phyloP scores from a whole-genome alignment of 2,113 vertebrate species.

The Nyctereutes procyonoides region DNA sequence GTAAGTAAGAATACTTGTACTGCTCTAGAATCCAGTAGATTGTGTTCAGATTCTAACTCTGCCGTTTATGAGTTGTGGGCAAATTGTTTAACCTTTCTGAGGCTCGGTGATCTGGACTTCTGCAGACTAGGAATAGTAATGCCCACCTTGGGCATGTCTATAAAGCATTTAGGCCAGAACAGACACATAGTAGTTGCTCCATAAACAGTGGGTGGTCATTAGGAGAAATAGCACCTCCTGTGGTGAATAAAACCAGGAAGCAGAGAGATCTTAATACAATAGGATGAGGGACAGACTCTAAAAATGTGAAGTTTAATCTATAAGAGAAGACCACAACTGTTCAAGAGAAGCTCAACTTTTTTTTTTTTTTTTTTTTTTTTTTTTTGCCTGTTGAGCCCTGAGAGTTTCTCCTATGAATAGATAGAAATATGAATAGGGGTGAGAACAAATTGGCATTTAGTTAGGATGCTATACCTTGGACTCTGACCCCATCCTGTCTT shows the following conservation, averaged over 20 bases:
- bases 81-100: neutral
- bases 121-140: neutral
- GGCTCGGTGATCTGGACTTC: neutral
- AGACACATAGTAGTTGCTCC: neutral
- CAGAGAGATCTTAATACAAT: neutral
- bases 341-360: constrained; percentile 12
- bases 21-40: neutral
- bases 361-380: neutral
- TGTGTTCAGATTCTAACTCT: neutral
- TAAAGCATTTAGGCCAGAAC: neutral
- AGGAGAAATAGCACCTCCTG: neutral
- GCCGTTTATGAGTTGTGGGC: neutral
- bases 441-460: neutral
- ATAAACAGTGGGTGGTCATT: neutral
- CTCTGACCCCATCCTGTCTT: neutral
- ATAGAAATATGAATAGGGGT: neutral
- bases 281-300: neutral
- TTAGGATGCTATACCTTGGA: neutral
- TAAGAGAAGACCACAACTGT: neutral
- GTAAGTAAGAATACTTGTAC: too few species aligned
- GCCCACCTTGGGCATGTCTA: neutral
- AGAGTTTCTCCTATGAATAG: neutral
- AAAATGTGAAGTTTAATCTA: neutral
- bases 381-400: neutral
- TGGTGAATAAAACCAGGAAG: neutral